phyloP scores from a whole-genome alignment of 2,888 invertebrate species.

The Erebia palarica region DNA sequence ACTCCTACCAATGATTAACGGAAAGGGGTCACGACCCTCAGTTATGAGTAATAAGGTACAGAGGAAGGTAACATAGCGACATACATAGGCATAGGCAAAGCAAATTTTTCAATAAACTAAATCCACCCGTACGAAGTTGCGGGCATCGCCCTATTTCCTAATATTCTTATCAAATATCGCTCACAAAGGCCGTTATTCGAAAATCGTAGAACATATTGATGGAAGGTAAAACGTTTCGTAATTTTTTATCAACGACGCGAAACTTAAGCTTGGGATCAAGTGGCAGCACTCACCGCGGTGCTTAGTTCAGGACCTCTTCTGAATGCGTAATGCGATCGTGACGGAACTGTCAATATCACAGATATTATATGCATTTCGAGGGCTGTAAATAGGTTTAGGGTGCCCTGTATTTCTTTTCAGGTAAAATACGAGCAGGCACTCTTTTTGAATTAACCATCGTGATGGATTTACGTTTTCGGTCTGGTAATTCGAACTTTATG shows the following conservation, averaged over 20 bases:
- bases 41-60: too few relatives aligned
- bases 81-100: too few relatives aligned
- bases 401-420: not conserved
- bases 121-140: too few relatives aligned
- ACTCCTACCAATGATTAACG: too few relatives aligned
- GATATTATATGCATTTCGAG: slow-evolving; percentile 31
- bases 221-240: slow-evolving; percentile 35
- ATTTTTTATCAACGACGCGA: slow-evolving; percentile 39
- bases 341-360: slow-evolving; percentile 59
- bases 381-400: not conserved
- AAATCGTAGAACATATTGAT: slow-evolving; percentile 4
- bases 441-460: not conserved
- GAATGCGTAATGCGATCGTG: slow-evolving; percentile 71
- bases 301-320: slow-evolving; percentile 62
- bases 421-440: not conserved
- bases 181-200: slow-evolving; percentile 7
- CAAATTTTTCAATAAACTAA: too few relatives aligned
- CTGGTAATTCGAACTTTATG: too few relatives aligned
- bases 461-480: not conserved
- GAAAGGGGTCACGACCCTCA: too few relatives aligned
- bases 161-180: not conserved
- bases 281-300: slow-evolving; percentile 49
- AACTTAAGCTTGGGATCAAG: slow-evolving; percentile 43
- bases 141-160: too few relatives aligned
- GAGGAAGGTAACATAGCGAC: too few relatives aligned